Evolutionary conservation across 2,797 vertebrate genomes (phyloP), one percentile per base, ranked within the genome.

Genomic region (Steatocranus sp.): DNA sequence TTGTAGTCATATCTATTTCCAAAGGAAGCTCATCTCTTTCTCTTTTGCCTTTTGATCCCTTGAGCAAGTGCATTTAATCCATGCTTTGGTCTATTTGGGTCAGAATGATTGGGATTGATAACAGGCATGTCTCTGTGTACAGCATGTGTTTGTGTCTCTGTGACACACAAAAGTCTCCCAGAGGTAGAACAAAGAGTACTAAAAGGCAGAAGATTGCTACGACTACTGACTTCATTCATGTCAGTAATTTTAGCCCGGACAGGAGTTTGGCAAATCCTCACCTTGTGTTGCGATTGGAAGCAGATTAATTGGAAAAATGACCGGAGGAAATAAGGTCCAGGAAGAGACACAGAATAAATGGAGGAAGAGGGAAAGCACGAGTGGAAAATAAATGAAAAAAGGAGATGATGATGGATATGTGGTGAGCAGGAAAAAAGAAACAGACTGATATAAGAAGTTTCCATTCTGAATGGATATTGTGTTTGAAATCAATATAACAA

Each of bases 1-100:
- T 38, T 8, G 1, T 2, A 75, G 66, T 87, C 84, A 68, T 83
- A 76, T 76, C 50, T 70, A 1, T 79, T 87, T 81, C 20, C 32
- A 75, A 74, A 78, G 43, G 61, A 70, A 75, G 70, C 43, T 25
- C 70, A 8, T 18, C 51, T 61, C 54, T 61, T 43, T 79, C 61
- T 68, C 41, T 58, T 25, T 18, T 56, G 34, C 74, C 66, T 68
- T 87, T 78, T 75, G 76, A 86, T 87, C 54, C 11, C 2, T 2
- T 17, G n/a, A 86, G 38, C 79, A 82, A 87, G 54, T 84, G 85
- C 70, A 66, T 87, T 87, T 79, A 81, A 75, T 81, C 46, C 15
- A 3, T 14, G 32, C 53, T 83, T 48, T 25, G 79, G 75, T 87
- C 76, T 77, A 56, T 90, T 78, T 81, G 77, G 89, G 68, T 84